Percentiles rank a stretch among this genome's conserved stretches.
Evolutionary conservation across 2,888 invertebrate species (phyloP).

Genomic region (Acronicta aceris): DNA sequence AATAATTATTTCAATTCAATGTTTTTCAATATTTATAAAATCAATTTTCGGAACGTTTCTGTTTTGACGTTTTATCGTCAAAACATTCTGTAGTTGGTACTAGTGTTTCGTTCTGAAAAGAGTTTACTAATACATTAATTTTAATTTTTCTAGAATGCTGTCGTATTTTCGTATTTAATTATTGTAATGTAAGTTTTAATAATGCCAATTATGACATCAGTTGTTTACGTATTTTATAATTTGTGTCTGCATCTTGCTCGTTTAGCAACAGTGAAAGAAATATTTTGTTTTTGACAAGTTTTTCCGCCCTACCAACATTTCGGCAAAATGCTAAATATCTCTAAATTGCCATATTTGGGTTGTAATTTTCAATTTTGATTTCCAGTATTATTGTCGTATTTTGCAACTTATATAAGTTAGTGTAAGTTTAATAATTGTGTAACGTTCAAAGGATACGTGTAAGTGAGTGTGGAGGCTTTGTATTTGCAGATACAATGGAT

Average conservation of each 20-base stretch:
- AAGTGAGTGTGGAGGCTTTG: slow-evolving; percentile 46
- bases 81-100: slow-evolving; percentile 23
- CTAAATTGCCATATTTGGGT: slow-evolving; percentile 72
- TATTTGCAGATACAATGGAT: slow-evolving; percentile 74
- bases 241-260: slow-evolving; percentile 14
- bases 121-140: neutral
- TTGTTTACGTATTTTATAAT: neutral
- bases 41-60: slow-evolving; percentile 38
- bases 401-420: slow-evolving; percentile 48
- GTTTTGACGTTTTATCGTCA: slow-evolving; percentile 19
- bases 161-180: neutral
- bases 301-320: slow-evolving; percentile 56
- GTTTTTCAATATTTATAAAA: too few relatives aligned
- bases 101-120: slow-evolving; percentile 27
- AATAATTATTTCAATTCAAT: too few relatives aligned
- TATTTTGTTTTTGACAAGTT: slow-evolving; percentile 58
- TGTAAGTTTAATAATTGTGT: slow-evolving; percentile 50
- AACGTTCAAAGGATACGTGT: slow-evolving; percentile 40
- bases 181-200: neutral
- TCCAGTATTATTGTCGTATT: slow-evolving; percentile 66
- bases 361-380: slow-evolving; percentile 68
- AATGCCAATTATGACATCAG: neutral
- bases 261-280: slow-evolving; percentile 26
- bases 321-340: slow-evolving; percentile 62
- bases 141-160: neutral